Evolutionary conservation across 2,888 invertebrate genomes (phyloP).

Genomic region (Stomorhina lunata): DNA sequence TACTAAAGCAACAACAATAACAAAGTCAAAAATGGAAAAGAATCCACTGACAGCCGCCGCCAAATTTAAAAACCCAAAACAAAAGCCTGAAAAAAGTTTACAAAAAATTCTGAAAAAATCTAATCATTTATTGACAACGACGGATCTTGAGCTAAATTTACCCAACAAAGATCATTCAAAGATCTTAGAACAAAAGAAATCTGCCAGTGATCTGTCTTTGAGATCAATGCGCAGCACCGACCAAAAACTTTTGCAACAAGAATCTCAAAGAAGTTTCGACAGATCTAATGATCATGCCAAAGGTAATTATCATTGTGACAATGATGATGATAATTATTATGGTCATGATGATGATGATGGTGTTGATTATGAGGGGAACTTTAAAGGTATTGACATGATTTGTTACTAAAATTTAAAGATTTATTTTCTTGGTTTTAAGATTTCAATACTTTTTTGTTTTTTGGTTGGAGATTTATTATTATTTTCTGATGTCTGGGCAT

Average conservation of each 20-base stretch:
- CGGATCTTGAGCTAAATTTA: constrained; percentile 23
- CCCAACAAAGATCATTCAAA: not conserved
- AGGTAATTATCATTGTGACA: not conserved
- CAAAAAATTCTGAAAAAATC: constrained; percentile 17
- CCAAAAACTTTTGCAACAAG: not conserved
- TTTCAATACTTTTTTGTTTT: not conserved
- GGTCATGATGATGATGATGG: not conserved
- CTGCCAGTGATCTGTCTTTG: constrained; percentile 43
- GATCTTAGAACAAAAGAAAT: constrained; percentile 31
- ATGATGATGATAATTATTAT: not conserved
- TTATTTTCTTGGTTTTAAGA: not conserved
- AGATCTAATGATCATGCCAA: constrained; percentile 7
- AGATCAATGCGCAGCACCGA: constrained; percentile 8
- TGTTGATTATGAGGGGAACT: not conserved
- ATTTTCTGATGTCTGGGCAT: too few relatives aligned
- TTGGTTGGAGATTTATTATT: not conserved
- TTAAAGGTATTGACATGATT: constrained; percentile 45
- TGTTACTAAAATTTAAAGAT: constrained; percentile 10
- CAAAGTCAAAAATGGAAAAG: not conserved
- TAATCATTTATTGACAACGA: constrained; percentile 23
- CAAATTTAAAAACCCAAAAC: constrained; percentile 32
- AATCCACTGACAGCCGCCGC: constrained; percentile 13
- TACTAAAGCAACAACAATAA: constrained; percentile 1
- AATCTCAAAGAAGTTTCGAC: not conserved
- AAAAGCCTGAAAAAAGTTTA: not conserved